These are phyloP conservation scores for Numenius phaeopus DNA, from an alignment of 2,797 vertebrate species.

Conservation along the genomic window DNA sequence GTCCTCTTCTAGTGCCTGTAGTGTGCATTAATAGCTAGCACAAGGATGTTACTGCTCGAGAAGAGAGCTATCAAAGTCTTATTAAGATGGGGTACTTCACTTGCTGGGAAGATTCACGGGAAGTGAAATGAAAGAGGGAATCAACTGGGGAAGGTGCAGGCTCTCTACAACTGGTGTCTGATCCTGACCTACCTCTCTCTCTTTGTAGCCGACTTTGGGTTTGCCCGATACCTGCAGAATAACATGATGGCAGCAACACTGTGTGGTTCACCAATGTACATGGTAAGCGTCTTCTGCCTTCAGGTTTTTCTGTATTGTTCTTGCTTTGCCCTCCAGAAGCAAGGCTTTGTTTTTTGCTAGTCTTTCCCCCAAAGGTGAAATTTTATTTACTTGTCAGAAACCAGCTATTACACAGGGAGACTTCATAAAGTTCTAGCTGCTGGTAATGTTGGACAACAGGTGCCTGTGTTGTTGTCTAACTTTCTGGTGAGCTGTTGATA, in stretches of 20 bases:
- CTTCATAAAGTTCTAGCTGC: not conserved
- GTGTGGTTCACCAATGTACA: slow-evolving; percentile 99
- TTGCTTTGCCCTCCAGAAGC: not conserved
- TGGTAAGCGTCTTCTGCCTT: slow-evolving; percentile 83
- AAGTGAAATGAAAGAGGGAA: not conserved
- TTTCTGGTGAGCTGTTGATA: not conserved
- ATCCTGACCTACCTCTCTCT: not conserved
- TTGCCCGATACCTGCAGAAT: slow-evolving; percentile 94
- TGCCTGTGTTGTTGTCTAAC: not conserved
- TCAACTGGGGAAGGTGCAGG: not conserved
- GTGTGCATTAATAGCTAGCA: not conserved
- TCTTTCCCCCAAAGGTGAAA: not conserved
- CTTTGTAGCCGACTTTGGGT: slow-evolving; percentile 93
- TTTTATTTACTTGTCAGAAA: not conserved
- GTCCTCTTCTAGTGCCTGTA: not conserved
- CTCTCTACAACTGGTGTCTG: not conserved
- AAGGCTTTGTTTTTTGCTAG: not conserved
- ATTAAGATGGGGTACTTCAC: not conserved
- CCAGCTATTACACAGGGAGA: not conserved
- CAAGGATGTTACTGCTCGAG: not conserved
- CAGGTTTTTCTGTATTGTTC: not conserved
- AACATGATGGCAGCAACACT: slow-evolving; percentile 97
- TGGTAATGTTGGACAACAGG: not conserved
- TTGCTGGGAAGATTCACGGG: not conserved
- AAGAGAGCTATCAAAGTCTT: not conserved